Evolutionary conservation across 2,113 vertebrate species (phyloP), one percentile per base, ranked within the genome.

Genomic region (Podiceps cristatus): DNA sequence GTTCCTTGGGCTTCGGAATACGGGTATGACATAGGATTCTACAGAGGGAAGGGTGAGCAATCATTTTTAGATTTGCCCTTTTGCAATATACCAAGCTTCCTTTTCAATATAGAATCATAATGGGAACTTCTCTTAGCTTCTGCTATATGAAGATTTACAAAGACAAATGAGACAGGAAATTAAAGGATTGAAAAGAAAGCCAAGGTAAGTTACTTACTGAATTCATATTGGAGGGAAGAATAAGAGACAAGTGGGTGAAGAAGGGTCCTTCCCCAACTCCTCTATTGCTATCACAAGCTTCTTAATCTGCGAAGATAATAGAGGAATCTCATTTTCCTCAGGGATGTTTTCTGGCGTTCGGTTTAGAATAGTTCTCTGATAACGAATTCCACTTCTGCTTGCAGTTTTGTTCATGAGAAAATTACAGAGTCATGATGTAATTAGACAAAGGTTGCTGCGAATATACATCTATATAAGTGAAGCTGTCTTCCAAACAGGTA

Each of bases 121-220:
- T 24, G 42, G 47, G 44, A 88, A 72, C 23, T 92, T 91, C 71
- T 88, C 33, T 77, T 60, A 88, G 42, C 40, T 80, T 45, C 76
- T 74, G 13, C 71, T 93, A 31, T 62, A 81, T 50, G 63, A 92
- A 96, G 91, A 96, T 96, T 96, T 95, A 47, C 31, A 77, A 93
- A 96, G 91, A 97, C 93, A 96, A 96, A 93, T 84, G 89, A 95
- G 86, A 72, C 68, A 91, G 89, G 88, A 95, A 96, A 95, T 93
- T 94, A 96, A 95, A 96, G 72, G 83, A 80, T 56, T 91, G 88
- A 71, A 78, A 84, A 69, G 68, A 89, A 94, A 81, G 86, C 79
- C 64, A 62, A 77, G 66, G 67, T 90, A 75, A 75, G 64, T 75
- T 73, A 87, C 85, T 84, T 78, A 42, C 19, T 86, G 78, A 92